Conservation (phyloP, 92 coral and sea anemone species). For the Parazoanthus swiftii region DNA sequence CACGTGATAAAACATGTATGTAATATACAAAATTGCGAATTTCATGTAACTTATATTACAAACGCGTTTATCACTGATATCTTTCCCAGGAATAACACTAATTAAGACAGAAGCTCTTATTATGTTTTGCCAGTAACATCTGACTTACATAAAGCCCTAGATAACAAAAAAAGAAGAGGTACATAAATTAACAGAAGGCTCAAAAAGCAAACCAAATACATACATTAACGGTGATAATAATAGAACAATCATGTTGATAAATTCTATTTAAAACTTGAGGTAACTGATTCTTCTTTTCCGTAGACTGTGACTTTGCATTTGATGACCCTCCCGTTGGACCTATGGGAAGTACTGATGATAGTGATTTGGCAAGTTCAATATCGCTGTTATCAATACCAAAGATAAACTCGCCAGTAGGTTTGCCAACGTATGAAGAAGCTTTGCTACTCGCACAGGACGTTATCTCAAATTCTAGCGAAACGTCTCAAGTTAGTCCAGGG, state of each 20-base stretch:
- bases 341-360: constrained; percentile 49
- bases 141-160: too few relatives aligned
- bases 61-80: too few relatives aligned
- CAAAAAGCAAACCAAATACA: background rate
- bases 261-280: background rate
- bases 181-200: too few relatives aligned
- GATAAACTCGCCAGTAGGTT: constrained; percentile 39
- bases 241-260: background rate
- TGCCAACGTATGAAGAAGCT: constrained; percentile 87
- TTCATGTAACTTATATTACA: too few relatives aligned
- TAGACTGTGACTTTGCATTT: constrained; percentile 66
- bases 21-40: too few relatives aligned
- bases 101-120: background rate
- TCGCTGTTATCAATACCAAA: constrained; percentile 44
- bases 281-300: background rate
- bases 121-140: too few relatives aligned
- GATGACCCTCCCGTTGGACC: constrained; percentile 60
- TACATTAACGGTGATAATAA: background rate
- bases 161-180: too few relatives aligned
- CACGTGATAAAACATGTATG: background rate
- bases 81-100: too few relatives aligned
- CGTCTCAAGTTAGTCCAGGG: constrained; percentile 68
- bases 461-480: constrained; percentile 60
- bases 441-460: constrained; percentile 69
- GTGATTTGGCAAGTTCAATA: constrained; percentile 57